Evolutionary conservation across 2,888 invertebrate species (phyloP), one percentile per base, ranked within the genome.

Genomic region (Ophonus ardosiacus): DNA sequence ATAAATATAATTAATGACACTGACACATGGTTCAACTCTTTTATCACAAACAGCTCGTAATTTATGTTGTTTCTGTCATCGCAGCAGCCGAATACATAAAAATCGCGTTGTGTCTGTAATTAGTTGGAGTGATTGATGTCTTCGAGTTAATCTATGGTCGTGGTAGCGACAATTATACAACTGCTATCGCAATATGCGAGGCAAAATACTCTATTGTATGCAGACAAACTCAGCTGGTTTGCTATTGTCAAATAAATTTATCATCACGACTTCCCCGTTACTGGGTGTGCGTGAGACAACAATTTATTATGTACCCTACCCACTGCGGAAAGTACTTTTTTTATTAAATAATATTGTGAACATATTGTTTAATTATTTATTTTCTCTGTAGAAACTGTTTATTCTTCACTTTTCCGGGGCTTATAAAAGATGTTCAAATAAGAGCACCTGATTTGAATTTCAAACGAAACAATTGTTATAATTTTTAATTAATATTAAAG

Each of bases 11-110:
- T 90, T 90, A 90, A 90, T 88, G 88, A 87, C 86, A 86, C 87
- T 90, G 90, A 90, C 90, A 89, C 89, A 90, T 88, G 88, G 87
- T 88, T 86, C 88, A 89, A 89, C 89, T 89, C 88, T 87, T 88
- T 89, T 90, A 90, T 90, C 89, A 88, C 86, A 87, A 87, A 90
- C 89, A 89, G 89, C 87, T 87, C 87, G 88, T 89, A 89, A 89
- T 87, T 90, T 89, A 89, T 88, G 88, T 88, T 88, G 87, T 89
- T 89, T 90, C 89, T 89, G 89, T 88, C 87, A 88, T 88, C 87
- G 87, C 88, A 86, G 88, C 85, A 88, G 87, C 88, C 88, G 88
- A 89, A 88, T 87, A 87, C 86, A 87, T 87, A 88, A 89, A 88
- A 89, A 88, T 88, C 88, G 87, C 87, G 87, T 87, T 88, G 65